These are phyloP conservation scores for Pseudocheirus occidentalis DNA, from an alignment of 2,797 vertebrate genomes.

Conservation along the genomic window DNA sequence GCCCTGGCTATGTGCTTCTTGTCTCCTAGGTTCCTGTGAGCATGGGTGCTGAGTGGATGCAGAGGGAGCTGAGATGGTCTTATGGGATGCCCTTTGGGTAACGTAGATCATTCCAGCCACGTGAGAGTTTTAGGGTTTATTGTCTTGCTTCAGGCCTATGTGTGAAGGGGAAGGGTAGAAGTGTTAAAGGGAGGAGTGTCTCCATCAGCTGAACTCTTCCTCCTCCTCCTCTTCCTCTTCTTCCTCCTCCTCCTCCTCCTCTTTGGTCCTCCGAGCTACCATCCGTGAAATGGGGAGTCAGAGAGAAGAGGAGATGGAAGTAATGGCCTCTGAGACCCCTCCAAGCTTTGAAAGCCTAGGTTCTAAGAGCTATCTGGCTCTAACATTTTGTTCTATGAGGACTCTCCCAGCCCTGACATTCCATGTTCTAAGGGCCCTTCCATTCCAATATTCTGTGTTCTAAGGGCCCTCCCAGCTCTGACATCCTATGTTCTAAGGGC, in stretches of 20 bases:
- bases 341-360: background rate
- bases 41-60: background rate
- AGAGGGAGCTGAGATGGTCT: background rate
- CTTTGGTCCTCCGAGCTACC: background rate
- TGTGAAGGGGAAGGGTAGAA: background rate
- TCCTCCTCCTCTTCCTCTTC: too few relatives aligned
- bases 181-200: background rate
- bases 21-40: background rate
- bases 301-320: background rate
- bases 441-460: background rate
- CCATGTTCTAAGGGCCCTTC: background rate
- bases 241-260: too few relatives aligned
- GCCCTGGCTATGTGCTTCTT: background rate
- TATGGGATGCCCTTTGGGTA: background rate
- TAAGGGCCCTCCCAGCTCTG: background rate
- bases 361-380: background rate
- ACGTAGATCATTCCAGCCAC: background rate
- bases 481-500: background rate
- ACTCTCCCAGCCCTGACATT: background rate
- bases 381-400: background rate
- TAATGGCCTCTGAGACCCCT: background rate
- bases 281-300: background rate
- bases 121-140: background rate
- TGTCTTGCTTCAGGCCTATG: too few relatives aligned
- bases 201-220: background rate